phyloP scores from a whole-genome alignment of 2,888 invertebrate genomes.

The Stenichneumon culpator region DNA sequence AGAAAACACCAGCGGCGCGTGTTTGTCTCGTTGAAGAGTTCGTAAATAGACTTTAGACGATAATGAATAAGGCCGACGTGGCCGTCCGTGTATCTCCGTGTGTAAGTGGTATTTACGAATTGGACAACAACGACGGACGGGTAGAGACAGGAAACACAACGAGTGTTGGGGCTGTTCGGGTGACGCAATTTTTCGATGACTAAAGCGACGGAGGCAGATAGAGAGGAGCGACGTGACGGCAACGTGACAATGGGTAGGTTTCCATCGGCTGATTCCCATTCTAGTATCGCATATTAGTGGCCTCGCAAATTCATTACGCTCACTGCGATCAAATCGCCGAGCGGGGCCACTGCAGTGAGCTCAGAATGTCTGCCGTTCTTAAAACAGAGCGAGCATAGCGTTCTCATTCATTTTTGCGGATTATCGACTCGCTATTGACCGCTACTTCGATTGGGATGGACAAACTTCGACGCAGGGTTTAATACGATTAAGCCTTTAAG shows the following conservation, averaged over 20 bases:
- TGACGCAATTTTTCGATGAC: conserved; percentile 14
- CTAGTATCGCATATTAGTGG: conserved; percentile 47
- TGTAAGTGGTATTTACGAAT: conserved; percentile 3
- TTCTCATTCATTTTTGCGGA: not conserved
- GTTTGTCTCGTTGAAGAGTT: conserved; percentile 45
- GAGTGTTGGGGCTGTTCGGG: not conserved
- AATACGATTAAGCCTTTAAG: not conserved
- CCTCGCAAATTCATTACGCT: conserved; percentile 45
- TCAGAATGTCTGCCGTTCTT: not conserved
- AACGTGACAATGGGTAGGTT: conserved; percentile 44
- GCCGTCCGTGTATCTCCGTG: not conserved
- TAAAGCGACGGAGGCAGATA: not conserved
- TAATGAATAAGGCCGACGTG: conserved; percentile 56
- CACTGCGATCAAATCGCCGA: conserved; percentile 33
- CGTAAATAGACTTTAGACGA: conserved; percentile 44
- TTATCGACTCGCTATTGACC: not conserved
- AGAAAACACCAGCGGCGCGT: conserved; percentile 16
- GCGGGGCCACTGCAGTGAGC: not conserved
- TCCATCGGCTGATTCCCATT: conserved; percentile 33
- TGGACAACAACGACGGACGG: not conserved
- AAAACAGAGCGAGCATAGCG: not conserved
- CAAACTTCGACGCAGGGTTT: not conserved
- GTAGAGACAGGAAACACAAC: not conserved
- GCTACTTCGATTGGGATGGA: not conserved
- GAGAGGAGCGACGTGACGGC: not conserved